These are phyloP conservation scores for Aix galericulata DNA, from an alignment of 2,113 vertebrate genomes.

Conservation along the genomic window DNA sequence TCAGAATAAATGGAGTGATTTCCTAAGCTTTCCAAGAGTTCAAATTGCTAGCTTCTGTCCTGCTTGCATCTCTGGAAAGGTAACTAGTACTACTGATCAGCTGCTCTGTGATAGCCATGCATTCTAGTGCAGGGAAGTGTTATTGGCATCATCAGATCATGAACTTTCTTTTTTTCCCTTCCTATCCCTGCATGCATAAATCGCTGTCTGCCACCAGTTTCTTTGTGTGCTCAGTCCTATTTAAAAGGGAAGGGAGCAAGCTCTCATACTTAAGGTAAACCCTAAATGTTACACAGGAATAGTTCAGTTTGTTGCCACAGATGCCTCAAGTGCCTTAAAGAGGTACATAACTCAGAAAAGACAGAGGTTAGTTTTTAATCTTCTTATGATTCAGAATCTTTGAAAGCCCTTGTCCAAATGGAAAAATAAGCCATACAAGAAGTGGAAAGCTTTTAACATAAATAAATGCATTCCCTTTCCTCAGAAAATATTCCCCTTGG, in stretches of 20 bases:
- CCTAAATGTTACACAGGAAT: neutral
- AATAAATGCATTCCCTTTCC: neutral
- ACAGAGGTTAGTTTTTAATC: neutral
- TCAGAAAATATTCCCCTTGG: neutral
- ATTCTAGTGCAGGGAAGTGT: constrained; percentile 3
- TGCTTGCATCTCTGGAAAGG: constrained; percentile 4
- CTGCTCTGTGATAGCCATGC: constrained; percentile 28
- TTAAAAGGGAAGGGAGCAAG: neutral
- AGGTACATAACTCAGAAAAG: neutral
- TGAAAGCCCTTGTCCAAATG: neutral
- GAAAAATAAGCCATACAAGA: neutral
- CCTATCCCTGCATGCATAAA: neutral
- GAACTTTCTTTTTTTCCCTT: constrained; percentile 8
- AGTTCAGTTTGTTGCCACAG: neutral
- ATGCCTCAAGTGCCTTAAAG: neutral
- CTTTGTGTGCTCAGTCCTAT: constrained; percentile 22
- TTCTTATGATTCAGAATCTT: neutral
- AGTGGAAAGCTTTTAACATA: neutral
- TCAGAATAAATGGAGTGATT: constrained; percentile 68
- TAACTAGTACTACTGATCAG: neutral
- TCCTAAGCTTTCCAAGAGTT: constrained; percentile 62
- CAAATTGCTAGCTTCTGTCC: constrained; percentile 33
- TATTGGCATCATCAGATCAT: constrained; percentile 29
- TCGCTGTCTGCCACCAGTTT: neutral
- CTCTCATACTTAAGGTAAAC: neutral